Base-by-base conservation (phyloP, 1,140 invertebrate species). In the Aphelinus certus region DNA sequence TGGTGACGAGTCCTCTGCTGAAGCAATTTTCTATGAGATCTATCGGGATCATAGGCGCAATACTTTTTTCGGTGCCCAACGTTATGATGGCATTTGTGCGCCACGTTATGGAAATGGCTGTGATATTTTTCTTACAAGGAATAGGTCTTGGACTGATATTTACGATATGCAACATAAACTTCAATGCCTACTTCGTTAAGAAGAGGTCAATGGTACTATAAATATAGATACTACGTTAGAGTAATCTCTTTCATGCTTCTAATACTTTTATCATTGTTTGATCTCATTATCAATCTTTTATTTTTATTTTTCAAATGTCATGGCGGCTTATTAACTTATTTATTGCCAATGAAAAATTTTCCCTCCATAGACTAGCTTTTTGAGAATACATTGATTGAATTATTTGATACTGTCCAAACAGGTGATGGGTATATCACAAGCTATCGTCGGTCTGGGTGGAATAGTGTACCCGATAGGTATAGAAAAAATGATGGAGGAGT, bases 121-220 rank as follows among this genome's bases (percentile, higher is more conserved):
- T 81, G 3, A 71, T 82, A 6, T 86, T 79, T 75, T 81, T 88
- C 1, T 66, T 87, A 0, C 84, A 88, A 78, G 87, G 87, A 43
- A 76, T 86, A 9, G 87, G 87, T 46, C 61, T 83, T 0, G 87
- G 87, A n/a, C 56, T 88, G 3, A 81, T 87, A 75, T 76, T 87
- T 46, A 87, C 85, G 2, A 81, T 87, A 64, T 85, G 82, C 68
- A 87, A 87, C 57, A 87, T 86, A 1, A 86, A 86, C 73, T 87
- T 88, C 63, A 87, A 88, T 76, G 83, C 87, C 46, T 88, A 84
- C 62, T 88, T 87, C 65, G 86, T 87, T 4, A 86, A 86, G 61
- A 87, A 81, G 73, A 78, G 87, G 48, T 78, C 86, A 0, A 83
- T 81, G 78, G 87, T 88, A 81, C 9, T 60, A 26, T 7, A 45